Base-by-base conservation (phyloP, 2,888 invertebrate genomes). In the Lamproptera curius region DNA sequence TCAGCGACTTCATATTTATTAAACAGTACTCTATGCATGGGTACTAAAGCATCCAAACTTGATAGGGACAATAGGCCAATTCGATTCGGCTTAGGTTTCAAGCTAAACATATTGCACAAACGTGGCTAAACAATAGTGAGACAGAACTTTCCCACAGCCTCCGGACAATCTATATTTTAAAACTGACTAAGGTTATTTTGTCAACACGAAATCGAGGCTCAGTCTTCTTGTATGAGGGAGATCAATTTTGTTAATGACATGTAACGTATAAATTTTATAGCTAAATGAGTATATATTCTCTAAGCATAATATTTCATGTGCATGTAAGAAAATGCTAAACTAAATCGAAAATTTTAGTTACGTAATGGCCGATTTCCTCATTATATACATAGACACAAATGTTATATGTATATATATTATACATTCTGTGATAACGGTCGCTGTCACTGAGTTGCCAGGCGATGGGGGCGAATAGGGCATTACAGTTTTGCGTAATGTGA, bases 101-200 rank as follows among this genome's bases (percentile, higher is more conserved):
- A 31, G 20, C 38, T 13, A 31, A 15, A 41, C 49, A 43, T 43
- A 17, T 46, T 34, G 31, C 43, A 48, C 50, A 50, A 45, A 47
- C 44, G 31, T 34, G 14, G 26, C 59, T 64, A 62, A 59, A 75
- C 76, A 75, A 74, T 73, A 46, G 73, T 76, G 76, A 54, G 76
- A 76, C 48, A 55, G 55, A 37, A 17, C 46, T 43, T 47, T 68
- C 67, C 54, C 51, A 46, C 45, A 48, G 46, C 40, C 67, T 37
- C 23, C n/a, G 17, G 42, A 50, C 50, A 38, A 26, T 47, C 45
- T 41, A 38, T 70, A 66, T 72, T 72, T 71, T 31, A 61, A 66
- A 56, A 46, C 46, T 46, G 35, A 26, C 39, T 36, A 31, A 2
- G 4, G 11, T 40, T 39, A 43, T 49, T 49, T 49, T 52, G 40